These are phyloP conservation scores for Meles meles DNA, from an alignment of 2,113 vertebrate species.

Conservation along the genomic window DNA sequence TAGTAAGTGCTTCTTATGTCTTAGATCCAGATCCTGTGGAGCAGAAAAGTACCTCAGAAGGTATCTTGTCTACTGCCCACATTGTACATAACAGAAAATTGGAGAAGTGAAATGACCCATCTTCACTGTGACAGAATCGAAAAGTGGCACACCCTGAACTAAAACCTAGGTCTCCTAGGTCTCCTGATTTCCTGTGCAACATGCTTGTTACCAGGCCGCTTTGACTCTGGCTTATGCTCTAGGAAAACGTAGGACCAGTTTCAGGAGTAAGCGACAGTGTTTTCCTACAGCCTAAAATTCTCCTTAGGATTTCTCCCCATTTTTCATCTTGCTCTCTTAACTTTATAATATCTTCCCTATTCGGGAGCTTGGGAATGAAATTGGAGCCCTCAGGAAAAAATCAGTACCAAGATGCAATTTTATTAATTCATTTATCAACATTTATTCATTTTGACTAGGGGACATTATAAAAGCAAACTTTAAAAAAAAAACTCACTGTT, in stretches of 20 bases:
- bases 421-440: constrained; percentile 1
- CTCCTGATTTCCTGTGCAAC: background rate
- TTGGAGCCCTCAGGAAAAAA: background rate
- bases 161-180: background rate
- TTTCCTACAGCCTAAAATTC: background rate
- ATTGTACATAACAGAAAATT: background rate
- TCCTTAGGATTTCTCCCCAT: background rate
- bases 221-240: background rate
- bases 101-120: background rate
- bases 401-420: background rate
- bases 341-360: background rate
- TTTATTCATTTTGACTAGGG: constrained; percentile 25
- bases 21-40: background rate
- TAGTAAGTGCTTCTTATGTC: background rate
- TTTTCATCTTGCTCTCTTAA: background rate
- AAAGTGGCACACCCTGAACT: background rate
- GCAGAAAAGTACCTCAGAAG: background rate
- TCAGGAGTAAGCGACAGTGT: background rate
- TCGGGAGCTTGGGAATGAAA: background rate
- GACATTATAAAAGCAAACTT: background rate
- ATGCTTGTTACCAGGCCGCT: background rate
- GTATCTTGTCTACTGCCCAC: background rate
- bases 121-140: background rate
- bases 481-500: background rate
- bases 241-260: accelerated